Percentiles rank a stretch among this genome's conserved stretches.
Evolutionary conservation across 2,797 vertebrate genomes (phyloP).

Genomic region (Holocentrus rufus): DNA sequence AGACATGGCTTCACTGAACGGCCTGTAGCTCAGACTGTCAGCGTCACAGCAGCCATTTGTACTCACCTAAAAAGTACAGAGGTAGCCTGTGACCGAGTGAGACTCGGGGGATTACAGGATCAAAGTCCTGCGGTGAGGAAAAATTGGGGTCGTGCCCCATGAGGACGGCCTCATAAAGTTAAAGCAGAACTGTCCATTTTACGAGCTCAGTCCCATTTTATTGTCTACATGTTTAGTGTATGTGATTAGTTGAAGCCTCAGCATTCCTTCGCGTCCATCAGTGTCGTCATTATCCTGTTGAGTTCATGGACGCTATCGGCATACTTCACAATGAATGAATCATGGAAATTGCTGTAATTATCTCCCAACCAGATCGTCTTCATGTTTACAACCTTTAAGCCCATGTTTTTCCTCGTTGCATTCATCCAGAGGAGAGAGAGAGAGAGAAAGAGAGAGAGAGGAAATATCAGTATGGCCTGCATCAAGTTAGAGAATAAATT

Average conservation of each 20-base stretch:
- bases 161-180: conserved; percentile 15
- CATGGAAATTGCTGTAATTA: conserved; percentile 74
- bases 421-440: conserved; percentile 54
- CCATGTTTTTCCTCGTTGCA: conserved; percentile 58
- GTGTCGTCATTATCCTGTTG: conserved; percentile 58
- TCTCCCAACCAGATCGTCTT: conserved; percentile 69
- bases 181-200: conserved; percentile 8
- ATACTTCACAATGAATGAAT: conserved; percentile 65
- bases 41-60: conserved; percentile 35
- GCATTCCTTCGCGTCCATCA: conserved; percentile 41
- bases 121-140: conserved; percentile 27
- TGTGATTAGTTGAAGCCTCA: conserved; percentile 57
- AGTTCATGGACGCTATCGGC: conserved; percentile 68
- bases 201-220: conserved; percentile 19
- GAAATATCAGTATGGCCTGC: conserved; percentile 73
- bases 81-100: conserved; percentile 33
- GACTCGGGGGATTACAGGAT: conserved; percentile 45
- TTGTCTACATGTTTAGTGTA: conserved; percentile 33
- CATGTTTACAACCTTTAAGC: conserved; percentile 73
- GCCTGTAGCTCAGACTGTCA: conserved; percentile 14
- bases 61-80: conserved; percentile 36
- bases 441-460: conserved; percentile 53
- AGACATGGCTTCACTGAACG: conserved; percentile 10
- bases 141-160: conserved; percentile 37
- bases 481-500: conserved; percentile 72